These are phyloP conservation scores for Bursaphelenchus okinawaensis DNA, from an alignment of 2,888 invertebrate species.

Conservation along the genomic window DNA sequence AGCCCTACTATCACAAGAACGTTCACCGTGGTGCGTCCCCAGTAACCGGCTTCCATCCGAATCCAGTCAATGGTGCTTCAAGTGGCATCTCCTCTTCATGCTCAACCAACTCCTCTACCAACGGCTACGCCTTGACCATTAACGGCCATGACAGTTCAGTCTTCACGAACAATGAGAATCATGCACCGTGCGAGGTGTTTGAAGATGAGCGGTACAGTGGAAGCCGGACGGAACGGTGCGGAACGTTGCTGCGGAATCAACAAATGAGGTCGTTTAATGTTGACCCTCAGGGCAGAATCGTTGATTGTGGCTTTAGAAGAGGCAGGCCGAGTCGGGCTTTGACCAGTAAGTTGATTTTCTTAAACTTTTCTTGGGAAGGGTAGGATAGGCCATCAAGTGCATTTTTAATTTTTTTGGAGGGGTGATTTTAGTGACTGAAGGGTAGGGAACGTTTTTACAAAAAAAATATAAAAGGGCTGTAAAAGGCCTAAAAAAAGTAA, in stretches of 20 bases:
- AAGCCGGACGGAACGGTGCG: neutral
- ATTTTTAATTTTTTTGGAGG: too few species aligned
- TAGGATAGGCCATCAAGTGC: too few species aligned
- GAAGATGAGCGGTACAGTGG: neutral
- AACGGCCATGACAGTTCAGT: neutral
- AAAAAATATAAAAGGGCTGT: too few species aligned
- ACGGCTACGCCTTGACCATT: neutral
- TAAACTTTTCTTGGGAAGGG: too few species aligned
- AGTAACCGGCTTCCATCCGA: neutral
- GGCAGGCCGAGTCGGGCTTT: neutral
- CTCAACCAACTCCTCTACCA: neutral
- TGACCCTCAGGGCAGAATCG: conserved; percentile 24
- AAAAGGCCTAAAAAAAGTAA: too few species aligned
- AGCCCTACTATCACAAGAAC: neutral
- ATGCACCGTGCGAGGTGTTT: neutral
- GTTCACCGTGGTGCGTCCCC: neutral
- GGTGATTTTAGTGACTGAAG: too few species aligned
- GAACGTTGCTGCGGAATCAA: conserved; percentile 5
- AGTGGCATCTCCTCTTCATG: neutral
- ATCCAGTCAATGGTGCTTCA: neutral
- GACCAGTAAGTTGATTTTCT: neutral
- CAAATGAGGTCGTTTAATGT: conserved; percentile 28
- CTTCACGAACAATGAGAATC: neutral
- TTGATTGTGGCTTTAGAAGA: conserved; percentile 26
- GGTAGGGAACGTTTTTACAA: too few species aligned